phyloP scores from a whole-genome alignment of 30 jellyfish, hydroid and myxozoan species.

The Cassiopea andromeda region DNA sequence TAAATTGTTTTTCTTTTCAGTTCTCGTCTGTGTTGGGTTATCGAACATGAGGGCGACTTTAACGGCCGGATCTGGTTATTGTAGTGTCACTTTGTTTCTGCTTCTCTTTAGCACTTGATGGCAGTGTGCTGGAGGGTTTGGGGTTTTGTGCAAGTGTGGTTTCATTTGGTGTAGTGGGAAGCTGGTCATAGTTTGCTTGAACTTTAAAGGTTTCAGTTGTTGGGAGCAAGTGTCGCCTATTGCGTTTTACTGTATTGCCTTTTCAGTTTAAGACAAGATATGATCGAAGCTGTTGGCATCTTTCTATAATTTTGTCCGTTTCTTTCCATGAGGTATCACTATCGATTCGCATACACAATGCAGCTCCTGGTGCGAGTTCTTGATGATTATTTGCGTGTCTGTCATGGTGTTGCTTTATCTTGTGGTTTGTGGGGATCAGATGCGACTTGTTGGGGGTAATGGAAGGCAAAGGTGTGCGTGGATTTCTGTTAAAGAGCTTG shows the following conservation, averaged over 20 bases:
- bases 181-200: conserved; percentile 8
- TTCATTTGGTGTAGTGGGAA: conserved; percentile 37
- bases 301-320: conserved; percentile 21
- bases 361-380: not conserved
- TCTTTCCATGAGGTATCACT: not conserved
- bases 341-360: not conserved
- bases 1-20: not conserved
- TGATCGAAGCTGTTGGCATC: conserved; percentile 58
- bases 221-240: conserved; percentile 62
- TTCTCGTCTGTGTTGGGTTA: not conserved
- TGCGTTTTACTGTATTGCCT: conserved; percentile 59
- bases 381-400: not conserved
- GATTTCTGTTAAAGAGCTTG: conserved; percentile 27
- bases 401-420: not conserved
- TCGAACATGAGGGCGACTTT: conserved; percentile 62
- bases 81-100: conserved; percentile 24
- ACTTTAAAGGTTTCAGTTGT: conserved; percentile 10
- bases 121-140: conserved; percentile 4
- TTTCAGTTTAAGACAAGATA: conserved; percentile 48
- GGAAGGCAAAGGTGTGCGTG: conserved; percentile 35
- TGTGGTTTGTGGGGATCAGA: not conserved
- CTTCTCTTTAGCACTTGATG: conserved; percentile 45
- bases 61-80: conserved; percentile 60
- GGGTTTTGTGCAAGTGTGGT: conserved; percentile 31
- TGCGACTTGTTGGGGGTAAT: not conserved